These are phyloP conservation scores for Choloepus hoffmanni DNA, from an alignment of 2,113 vertebrate species.

Conservation along the genomic window DNA sequence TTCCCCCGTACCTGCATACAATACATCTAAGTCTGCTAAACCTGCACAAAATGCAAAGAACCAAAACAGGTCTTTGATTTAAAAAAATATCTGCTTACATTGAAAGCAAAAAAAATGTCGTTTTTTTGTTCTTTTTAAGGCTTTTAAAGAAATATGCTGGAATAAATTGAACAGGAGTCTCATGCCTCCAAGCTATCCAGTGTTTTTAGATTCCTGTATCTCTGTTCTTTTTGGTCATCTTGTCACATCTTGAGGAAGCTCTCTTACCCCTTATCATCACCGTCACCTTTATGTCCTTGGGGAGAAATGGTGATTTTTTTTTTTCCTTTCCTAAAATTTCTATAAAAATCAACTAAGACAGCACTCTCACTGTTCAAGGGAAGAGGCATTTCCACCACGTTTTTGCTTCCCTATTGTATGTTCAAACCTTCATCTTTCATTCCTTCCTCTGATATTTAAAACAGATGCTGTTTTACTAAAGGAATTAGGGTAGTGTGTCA, in stretches of 20 bases:
- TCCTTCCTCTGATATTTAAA: conserved; percentile 39
- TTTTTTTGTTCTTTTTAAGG: neutral
- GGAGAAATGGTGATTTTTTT: neutral
- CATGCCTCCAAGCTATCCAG: neutral
- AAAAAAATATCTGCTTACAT: conserved; percentile 29
- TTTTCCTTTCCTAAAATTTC: conserved; percentile 16
- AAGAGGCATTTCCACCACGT: neutral
- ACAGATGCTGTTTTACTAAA: conserved; percentile 47
- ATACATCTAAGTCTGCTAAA: conserved; percentile 3
- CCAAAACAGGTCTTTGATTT: conserved; percentile 47
- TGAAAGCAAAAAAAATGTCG: conserved; percentile 10
- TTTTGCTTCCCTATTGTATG: neutral
- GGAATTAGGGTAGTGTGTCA: neutral
- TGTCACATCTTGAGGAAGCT: neutral
- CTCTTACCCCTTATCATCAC: neutral
- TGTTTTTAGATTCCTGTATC: neutral
- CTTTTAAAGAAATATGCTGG: conserved; percentile 2
- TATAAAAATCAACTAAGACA: conserved; percentile 23
- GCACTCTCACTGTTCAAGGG: neutral
- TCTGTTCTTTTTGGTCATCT: neutral
- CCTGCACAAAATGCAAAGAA: neutral
- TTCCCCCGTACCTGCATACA: neutral
- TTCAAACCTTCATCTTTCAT: neutral
- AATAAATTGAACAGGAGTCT: neutral
- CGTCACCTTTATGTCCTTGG: neutral